phyloP scores from a whole-genome alignment of 1,140 invertebrate genomes.

The Ceratosolen fusciceps region DNA sequence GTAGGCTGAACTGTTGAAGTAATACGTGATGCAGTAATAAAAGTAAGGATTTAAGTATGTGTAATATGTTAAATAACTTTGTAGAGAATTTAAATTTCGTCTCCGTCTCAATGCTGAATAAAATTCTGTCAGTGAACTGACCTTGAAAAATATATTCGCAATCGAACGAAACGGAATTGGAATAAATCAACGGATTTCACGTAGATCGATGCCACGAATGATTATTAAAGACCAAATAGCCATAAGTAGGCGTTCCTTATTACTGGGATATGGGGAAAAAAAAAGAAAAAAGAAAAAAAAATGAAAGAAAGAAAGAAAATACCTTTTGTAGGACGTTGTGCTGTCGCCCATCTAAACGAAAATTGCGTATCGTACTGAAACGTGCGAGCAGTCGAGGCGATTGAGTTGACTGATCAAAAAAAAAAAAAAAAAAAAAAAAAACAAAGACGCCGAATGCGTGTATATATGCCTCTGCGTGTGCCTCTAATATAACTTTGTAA shows the following conservation, averaged over 20 bases:
- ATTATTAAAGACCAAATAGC: not conserved
- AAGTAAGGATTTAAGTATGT: not conserved
- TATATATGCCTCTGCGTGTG: not conserved
- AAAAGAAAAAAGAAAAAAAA: too few species aligned
- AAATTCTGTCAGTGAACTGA: not conserved
- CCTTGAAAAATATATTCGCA: slow-evolving; percentile 1
- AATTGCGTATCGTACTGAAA: slow-evolving; percentile 4
- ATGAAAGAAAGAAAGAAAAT: too few species aligned
- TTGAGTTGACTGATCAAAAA: slow-evolving; percentile 4
- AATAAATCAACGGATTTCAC: not conserved
- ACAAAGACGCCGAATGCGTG: slow-evolving; percentile 25
- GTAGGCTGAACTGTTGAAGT: not conserved
- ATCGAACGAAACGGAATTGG: not conserved
- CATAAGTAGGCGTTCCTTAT: not conserved
- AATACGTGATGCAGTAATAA: not conserved
- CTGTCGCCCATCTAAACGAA: slow-evolving; percentile 31
- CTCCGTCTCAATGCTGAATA: not conserved
- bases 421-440: slow-evolving; percentile 39
- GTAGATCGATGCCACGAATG: not conserved
- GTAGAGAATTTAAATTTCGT: not conserved
- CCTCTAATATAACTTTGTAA: not conserved
- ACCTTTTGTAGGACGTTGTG: slow-evolving; percentile 31
- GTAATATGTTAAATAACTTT: not conserved
- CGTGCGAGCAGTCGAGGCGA: not conserved
- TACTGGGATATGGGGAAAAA: not conserved